A percentile compares a stretch with the other conserved stretches of the same genome.
Evolutionary conservation across 2,888 invertebrate species (phyloP).

Genomic region (Caenorhabditis sp.): DNA sequence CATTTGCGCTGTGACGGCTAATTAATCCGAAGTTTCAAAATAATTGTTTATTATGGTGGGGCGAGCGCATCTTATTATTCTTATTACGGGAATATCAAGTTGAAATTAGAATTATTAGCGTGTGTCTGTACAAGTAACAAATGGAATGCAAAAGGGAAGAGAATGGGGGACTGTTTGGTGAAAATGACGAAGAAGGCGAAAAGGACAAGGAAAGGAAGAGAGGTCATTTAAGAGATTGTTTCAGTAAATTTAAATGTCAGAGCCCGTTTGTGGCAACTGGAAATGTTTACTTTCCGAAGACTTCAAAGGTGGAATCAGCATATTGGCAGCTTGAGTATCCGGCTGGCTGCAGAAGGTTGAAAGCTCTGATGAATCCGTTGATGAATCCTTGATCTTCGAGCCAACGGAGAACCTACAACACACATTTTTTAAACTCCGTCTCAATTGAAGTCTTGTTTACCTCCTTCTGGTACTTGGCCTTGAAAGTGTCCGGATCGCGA

Average conservation of each 20-base stretch:
- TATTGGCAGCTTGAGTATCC: constrained; percentile 82
- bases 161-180: constrained; percentile 48
- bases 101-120: constrained; percentile 27
- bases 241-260: constrained; percentile 40
- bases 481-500: constrained; percentile 83
- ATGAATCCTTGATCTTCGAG: constrained; percentile 82
- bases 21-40: constrained; percentile 4
- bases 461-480: constrained; percentile 79
- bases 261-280: constrained; percentile 26
- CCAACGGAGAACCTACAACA: constrained; percentile 73
- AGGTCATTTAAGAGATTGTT: constrained; percentile 65
- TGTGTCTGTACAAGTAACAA: constrained; percentile 60
- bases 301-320: constrained; percentile 83
- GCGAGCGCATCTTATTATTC: constrained; percentile 21
- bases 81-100: constrained; percentile 20
- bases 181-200: background rate
- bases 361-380: constrained; percentile 83
- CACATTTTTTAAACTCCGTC: background rate
- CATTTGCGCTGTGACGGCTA: background rate
- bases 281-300: constrained; percentile 78
- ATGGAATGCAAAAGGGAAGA: constrained; percentile 9
- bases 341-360: constrained; percentile 83
- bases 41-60: constrained; percentile 46
- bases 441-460: constrained; percentile 19
- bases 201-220: constrained; percentile 26